phyloP scores from a whole-genome alignment of 2,888 invertebrate species.

The Nomada flava region DNA sequence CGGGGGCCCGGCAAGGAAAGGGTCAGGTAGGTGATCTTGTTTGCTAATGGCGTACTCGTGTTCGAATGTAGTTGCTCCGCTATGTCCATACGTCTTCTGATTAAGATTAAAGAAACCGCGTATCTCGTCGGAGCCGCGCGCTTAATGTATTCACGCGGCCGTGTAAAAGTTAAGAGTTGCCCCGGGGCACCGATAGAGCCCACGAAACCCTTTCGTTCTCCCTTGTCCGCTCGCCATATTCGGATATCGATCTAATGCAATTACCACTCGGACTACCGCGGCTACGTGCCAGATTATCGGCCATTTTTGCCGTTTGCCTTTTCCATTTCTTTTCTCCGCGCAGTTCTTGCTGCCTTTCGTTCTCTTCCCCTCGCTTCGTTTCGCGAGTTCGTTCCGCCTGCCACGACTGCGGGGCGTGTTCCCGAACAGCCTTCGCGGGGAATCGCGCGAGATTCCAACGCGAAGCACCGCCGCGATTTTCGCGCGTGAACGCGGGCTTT shows the following conservation, averaged over 20 bases:
- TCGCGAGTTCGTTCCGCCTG: conserved; percentile 24
- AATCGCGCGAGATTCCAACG: conserved; percentile 24
- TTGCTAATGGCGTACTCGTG: conserved; percentile 84
- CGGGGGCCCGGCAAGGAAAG: conserved; percentile 51
- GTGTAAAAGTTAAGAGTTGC: conserved; percentile 75
- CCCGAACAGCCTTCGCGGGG: not conserved
- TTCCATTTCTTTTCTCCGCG: not conserved
- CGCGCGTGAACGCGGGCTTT: not conserved
- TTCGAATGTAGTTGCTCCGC: conserved; percentile 80
- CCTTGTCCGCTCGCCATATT: conserved; percentile 54
- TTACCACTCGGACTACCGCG: conserved; percentile 61
- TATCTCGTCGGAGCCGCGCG: conserved; percentile 74
- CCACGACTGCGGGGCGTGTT: not conserved
- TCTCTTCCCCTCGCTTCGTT: not conserved
- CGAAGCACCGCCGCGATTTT: conserved; percentile 1
- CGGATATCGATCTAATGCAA: conserved; percentile 71
- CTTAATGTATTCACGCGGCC: conserved; percentile 75
- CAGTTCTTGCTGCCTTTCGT: not conserved
- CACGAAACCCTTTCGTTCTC: conserved; percentile 65
- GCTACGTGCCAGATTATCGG: conserved; percentile 43
- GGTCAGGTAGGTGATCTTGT: conserved; percentile 81
- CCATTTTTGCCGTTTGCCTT: not conserved
- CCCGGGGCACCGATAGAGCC: conserved; percentile 70
- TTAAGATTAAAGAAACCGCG: conserved; percentile 83
- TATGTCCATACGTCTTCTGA: conserved; percentile 82